Base-by-base conservation (phyloP, 2,888 invertebrate species). In the Philhelius pedissequus region DNA sequence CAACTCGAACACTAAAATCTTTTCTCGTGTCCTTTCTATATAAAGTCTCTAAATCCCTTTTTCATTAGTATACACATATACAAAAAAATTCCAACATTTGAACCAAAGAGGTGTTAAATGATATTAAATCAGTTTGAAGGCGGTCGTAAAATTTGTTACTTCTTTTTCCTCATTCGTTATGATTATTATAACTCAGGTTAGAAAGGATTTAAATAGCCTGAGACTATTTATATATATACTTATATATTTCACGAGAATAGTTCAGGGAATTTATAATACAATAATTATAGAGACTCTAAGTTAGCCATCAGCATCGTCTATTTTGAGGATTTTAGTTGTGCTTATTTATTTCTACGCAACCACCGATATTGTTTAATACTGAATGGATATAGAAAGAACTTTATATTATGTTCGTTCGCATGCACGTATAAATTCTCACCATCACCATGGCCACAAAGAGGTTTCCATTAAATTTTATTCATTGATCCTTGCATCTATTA, bases 111-210 rank as follows among this genome's bases (percentile, higher is more conserved):
- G 64, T 75, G 69, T 66, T 70, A 56, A 70, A 75, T 74, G 70
- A 69, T 75, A 83, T 83, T 75, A 66, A 74, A 75, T 79, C 30
- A 74, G 56, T 77, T 52, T 48, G 54, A 32, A 68, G 83, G 69
- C 56, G 43, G 8, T 43, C 18, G 18, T 43, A 4, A n/a, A n/a
- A n/a, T n/a, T 4, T 25, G 48, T 1, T 40, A 5, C 45, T 27
- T 18, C 6, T 60, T 20, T 9, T 6, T 40, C 9, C 25, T 22
- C n/a, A 11, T 3, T 27, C 40, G 25, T 60, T 2, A n/a, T n/a
- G n/a, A n/a, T 27, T 40, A 38, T 60, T 25, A 43, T 60, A 58
- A 38, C 25, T 58, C 2, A n/a, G 9, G 22, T 48, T 25, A 22
- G 7, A 6, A 22, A 38, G 27, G 30, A 45, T 8, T 15, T 45